A percentile compares a stretch with the other conserved stretches of the same genome.
These are phyloP conservation scores for Drosophila maculinotata DNA, from an alignment of 2,888 invertebrate genomes.

Conservation along the genomic window DNA sequence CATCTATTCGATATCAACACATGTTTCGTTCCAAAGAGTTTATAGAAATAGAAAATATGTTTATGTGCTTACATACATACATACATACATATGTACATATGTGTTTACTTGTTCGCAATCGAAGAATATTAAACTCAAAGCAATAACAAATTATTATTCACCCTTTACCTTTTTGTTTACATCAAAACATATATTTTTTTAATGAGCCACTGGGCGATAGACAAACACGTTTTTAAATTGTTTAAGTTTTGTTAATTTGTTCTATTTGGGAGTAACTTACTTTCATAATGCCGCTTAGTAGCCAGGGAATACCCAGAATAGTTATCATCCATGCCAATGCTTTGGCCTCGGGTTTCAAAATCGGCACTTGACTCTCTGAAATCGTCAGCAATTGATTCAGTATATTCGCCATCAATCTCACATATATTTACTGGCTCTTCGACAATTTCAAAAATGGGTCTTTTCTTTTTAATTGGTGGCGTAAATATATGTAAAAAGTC, in stretches of 20 bases:
- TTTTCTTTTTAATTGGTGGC: conserved; percentile 82
- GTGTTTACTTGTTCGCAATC: background rate
- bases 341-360: conserved; percentile 79
- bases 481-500: conserved; percentile 85
- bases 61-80: too few relatives aligned
- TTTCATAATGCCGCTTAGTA: conserved; percentile 86
- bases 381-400: conserved; percentile 82
- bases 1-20: conserved; percentile 43
- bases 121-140: background rate
- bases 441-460: conserved; percentile 84
- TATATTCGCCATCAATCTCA: conserved; percentile 72
- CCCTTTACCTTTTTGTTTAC: conserved; percentile 1
- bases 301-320: conserved; percentile 87
- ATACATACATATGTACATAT: too few relatives aligned
- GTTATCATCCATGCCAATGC: conserved; percentile 83
- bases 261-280: conserved; percentile 67
- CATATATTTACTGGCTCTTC: conserved; percentile 79
- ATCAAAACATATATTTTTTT: conserved; percentile 2
- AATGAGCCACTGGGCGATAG: conserved; percentile 19
- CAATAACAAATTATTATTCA: background rate
- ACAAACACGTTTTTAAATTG: conserved; percentile 9
- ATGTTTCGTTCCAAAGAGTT: conserved; percentile 11
- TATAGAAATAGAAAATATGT: background rate
- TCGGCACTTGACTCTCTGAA: conserved; percentile 81
- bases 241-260: background rate